Base-by-base conservation (phyloP, 1,140 invertebrate genomes). In the Agrypnia vestita region DNA sequence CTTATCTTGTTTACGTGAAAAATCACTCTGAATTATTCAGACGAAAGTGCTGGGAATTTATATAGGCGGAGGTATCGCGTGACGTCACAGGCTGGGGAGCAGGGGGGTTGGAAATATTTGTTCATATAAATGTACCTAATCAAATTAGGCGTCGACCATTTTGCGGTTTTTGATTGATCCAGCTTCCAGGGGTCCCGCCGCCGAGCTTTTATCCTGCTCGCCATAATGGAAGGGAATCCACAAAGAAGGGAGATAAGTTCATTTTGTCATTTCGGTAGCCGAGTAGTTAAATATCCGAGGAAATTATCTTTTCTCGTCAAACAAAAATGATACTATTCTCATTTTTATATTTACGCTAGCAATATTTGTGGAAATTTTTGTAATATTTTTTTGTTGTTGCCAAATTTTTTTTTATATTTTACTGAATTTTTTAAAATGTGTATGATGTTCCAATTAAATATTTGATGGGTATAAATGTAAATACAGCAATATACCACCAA, bases 1-100 rank as follows among this genome's bases (percentile, higher is more conserved):
- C 69, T 72, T 72, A 72, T 72, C 69, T 72, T 72, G 69, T 72
- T 72, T 72, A 53, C 69, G 19, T 72, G 69, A 72, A 72, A 72
- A 72, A 72, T 72, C 46, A 72, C 69, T 72, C 25, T 72, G 69
- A 72, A 72, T 72, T 53, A 72, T 72, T 72, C 49, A 51, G 9
- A 3, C 21, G 69, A 53, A 72, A 72, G 46, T 53, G 69, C 47
- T 72, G 47, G 49, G 49, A 72, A 51, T 53, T 72, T 72, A 51
- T 53, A 35, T 13, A 53, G 49, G 25, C 25, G 10, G 15, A 12
- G 46, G 64, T 7, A n/a, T 13, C 19, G 43, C 21, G 46, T 69
- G 19, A 53, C 49, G 69, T 72, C 47, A 72, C 69, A 53, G 69
- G 47, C 46, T 17, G 49, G 19, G 17, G 19, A 25, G 9, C n/a